Percentiles rank a stretch among this genome's conserved stretches.
phyloP scores from a whole-genome alignment of 2,113 vertebrate genomes.

The Colinus virginianus region DNA sequence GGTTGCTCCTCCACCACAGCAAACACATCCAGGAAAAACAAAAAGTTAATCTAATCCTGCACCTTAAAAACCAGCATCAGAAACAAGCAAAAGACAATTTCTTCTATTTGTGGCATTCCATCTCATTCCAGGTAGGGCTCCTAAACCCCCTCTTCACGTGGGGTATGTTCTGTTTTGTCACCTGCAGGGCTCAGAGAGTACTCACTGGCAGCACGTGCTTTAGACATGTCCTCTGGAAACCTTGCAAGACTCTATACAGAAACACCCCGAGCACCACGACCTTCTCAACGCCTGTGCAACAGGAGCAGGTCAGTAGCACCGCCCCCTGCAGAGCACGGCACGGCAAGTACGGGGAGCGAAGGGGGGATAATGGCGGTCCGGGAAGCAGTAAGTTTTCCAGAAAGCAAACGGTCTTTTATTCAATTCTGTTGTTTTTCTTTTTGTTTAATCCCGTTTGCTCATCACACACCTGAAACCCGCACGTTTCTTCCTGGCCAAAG shows the following conservation, averaged over 20 bases:
- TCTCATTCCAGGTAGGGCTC: accelerated
- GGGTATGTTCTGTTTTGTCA: not conserved
- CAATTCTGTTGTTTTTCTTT: not conserved
- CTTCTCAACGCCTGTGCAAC: too few relatives aligned
- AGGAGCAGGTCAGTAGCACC: not conserved
- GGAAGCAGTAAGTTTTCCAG: not conserved
- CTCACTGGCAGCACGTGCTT: too few relatives aligned
- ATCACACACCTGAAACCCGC: accelerated
- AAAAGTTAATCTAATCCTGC: not conserved
- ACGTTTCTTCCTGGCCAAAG: not conserved
- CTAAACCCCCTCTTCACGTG: accelerated
- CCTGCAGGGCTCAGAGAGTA: not conserved
- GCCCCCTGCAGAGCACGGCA: not conserved
- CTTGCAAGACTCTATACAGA: not conserved
- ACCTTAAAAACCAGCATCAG: not conserved
- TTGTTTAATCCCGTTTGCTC: not conserved
- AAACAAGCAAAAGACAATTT: not conserved
- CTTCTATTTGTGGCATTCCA: not conserved
- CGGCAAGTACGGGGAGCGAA: not conserved
- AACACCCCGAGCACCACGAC: too few relatives aligned
- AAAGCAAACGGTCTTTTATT: not conserved
- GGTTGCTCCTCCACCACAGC: not conserved
- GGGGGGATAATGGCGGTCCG: not conserved
- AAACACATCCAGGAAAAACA: not conserved
- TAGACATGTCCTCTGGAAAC: accelerated